Conservation (phyloP, 2,888 invertebrate genomes). For the Euproctis similis region DNA sequence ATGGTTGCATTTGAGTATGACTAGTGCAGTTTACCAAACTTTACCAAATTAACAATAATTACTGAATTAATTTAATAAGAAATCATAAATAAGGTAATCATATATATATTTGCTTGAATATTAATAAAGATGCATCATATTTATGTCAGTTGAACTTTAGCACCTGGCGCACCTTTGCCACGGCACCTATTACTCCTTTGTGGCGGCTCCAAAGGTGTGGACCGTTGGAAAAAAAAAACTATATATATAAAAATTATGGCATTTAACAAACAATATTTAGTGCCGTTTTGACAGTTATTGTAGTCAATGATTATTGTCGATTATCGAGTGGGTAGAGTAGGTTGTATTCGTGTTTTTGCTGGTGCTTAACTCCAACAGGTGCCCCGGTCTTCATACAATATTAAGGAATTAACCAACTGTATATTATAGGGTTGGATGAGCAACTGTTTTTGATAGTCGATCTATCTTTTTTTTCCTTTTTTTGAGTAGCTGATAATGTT, state of each 20-base stretch:
- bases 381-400: conserved; percentile 25
- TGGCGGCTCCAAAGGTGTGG: conserved; percentile 58
- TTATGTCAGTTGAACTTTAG: conserved; percentile 45
- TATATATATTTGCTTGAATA: conserved; percentile 20
- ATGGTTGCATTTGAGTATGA: too few relatives aligned
- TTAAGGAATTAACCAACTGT: conserved; percentile 21
- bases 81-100: not conserved
- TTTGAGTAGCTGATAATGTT: conserved; percentile 6
- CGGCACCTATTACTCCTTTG: conserved; percentile 46
- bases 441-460: conserved; percentile 5
- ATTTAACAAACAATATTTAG: conserved; percentile 74
- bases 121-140: conserved; percentile 33
- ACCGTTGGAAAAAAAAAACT: conserved; percentile 63
- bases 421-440: conserved; percentile 26
- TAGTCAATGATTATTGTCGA: conserved; percentile 66
- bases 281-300: conserved; percentile 72
- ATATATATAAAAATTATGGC: conserved; percentile 56
- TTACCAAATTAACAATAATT: too few relatives aligned
- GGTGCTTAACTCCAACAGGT: conserved; percentile 47
- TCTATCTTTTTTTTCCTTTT: conserved; percentile 4
- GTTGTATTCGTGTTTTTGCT: conserved; percentile 56
- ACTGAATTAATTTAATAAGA: not conserved
- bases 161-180: conserved; percentile 49
- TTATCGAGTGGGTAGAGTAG: conserved; percentile 51
- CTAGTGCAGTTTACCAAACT: too few relatives aligned